Evolutionary conservation across 2,888 invertebrate species (phyloP).

Genomic region (Rambutsinella grinnellia): DNA sequence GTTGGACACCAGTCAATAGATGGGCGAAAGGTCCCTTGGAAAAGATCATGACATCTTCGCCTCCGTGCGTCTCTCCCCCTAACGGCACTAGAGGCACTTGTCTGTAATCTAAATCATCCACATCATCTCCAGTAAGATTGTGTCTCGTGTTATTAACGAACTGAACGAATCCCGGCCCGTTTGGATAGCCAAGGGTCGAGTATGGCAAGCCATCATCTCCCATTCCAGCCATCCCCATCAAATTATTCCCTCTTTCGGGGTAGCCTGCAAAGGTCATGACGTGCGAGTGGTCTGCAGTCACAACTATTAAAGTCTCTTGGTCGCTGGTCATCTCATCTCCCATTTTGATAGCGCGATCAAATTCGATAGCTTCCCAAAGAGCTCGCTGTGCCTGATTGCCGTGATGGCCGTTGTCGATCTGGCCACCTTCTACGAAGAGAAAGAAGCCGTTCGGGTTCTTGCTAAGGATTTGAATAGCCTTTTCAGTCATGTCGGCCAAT

Average conservation of each 20-base stretch:
- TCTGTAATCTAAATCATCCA: constrained; percentile 32
- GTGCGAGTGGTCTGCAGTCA: constrained; percentile 84
- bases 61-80: constrained; percentile 78
- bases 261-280: constrained; percentile 69
- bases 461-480: constrained; percentile 80
- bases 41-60: constrained; percentile 87
- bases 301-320: constrained; percentile 79
- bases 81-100: constrained; percentile 25
- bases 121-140: constrained; percentile 70
- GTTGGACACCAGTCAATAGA: constrained; percentile 78
- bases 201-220: constrained; percentile 75
- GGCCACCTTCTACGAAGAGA: constrained; percentile 77
- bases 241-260: constrained; percentile 18
- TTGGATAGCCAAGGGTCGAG: constrained; percentile 85
- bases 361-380: constrained; percentile 83
- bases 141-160: constrained; percentile 71
- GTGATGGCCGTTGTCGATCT: constrained; percentile 77
- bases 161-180: constrained; percentile 75
- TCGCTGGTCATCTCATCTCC: constrained; percentile 74
- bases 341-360: constrained; percentile 78
- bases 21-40: constrained; percentile 87
- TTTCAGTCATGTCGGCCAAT: constrained; percentile 82
- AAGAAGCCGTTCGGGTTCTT: constrained; percentile 79
- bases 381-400: constrained; percentile 77
- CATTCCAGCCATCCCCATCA: constrained; percentile 63